Evolutionary conservation across 2,113 vertebrate species (phyloP).

Genomic region (Pterophyllum scalare): DNA sequence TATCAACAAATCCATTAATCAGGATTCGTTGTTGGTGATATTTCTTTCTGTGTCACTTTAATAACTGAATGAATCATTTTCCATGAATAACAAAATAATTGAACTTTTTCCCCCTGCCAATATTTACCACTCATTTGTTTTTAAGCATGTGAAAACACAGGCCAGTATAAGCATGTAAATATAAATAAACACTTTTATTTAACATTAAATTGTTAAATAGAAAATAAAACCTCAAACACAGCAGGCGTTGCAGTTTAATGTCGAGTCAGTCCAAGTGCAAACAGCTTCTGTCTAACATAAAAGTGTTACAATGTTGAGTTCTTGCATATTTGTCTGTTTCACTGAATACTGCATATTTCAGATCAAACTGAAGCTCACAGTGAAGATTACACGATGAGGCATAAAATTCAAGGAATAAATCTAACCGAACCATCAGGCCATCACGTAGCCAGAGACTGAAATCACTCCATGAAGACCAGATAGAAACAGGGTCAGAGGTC

Average conservation of each 20-base stretch:
- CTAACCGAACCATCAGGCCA: not conserved
- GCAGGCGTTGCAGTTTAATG: not conserved
- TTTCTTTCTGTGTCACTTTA: no score
- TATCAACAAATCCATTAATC: no score
- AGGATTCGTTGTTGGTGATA: no score
- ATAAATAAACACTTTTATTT: not conserved
- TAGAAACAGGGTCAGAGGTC: constrained; percentile 75
- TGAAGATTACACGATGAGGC: not conserved
- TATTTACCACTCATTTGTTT: not conserved
- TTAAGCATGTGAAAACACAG: not conserved
- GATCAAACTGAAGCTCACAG: not conserved
- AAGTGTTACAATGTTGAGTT: not conserved
- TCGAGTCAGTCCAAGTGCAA: not conserved
- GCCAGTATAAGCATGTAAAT: not conserved
- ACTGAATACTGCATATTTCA: not conserved
- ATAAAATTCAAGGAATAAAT: not conserved
- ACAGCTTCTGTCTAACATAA: not conserved
- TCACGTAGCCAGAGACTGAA: not conserved
- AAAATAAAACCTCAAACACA: not conserved
- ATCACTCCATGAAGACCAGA: no score
- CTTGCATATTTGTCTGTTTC: not conserved
- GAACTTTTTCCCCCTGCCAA: not conserved
- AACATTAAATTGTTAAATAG: not conserved
- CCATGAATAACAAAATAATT: no score
- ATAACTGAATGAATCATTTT: no score